Percentiles rank a stretch among this genome's conserved stretches.
Conservation (phyloP, 2,888 invertebrate genomes). For the Dendrolimus pini region DNA sequence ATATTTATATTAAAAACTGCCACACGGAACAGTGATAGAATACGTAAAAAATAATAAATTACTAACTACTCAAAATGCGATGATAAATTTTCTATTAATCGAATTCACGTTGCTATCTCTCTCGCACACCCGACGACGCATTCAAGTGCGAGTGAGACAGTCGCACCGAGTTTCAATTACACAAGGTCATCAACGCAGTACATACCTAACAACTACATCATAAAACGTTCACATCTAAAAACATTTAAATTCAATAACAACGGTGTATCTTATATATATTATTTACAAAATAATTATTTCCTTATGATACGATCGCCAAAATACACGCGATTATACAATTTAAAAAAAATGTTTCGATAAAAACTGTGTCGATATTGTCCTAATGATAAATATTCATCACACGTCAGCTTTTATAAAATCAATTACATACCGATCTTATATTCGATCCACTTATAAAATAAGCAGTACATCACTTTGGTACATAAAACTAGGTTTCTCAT, state of each 20-base stretch:
- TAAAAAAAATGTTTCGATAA: slow-evolving; percentile 37
- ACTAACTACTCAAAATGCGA: slow-evolving; percentile 9
- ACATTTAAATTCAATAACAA: slow-evolving; percentile 63
- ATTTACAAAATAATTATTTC: slow-evolving; percentile 48
- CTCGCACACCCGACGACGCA: too few species aligned
- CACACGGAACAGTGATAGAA: slow-evolving; percentile 35
- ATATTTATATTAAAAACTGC: slow-evolving; percentile 38
- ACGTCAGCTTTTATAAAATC: slow-evolving; percentile 43
- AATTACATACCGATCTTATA: slow-evolving; percentile 23
- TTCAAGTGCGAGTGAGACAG: too few species aligned
- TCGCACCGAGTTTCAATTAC: too few species aligned
- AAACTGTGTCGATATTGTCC: slow-evolving; percentile 53
- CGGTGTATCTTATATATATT: slow-evolving; percentile 48
- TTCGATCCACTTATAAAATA: slow-evolving; percentile 20
- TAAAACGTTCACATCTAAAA: slow-evolving; percentile 60
- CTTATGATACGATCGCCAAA: slow-evolving; percentile 3
- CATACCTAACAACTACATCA: slow-evolving; percentile 9
- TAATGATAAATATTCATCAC: slow-evolving; percentile 46
- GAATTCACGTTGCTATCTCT: too few species aligned
- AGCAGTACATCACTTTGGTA: slow-evolving; percentile 61
- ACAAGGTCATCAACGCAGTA: background rate
- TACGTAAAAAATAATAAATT: slow-evolving; percentile 30
- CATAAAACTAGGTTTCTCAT: slow-evolving; percentile 45
- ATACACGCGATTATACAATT: slow-evolving; percentile 23
- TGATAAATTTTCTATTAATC: too few species aligned